Evolutionary conservation across 2,113 vertebrate species (phyloP).

Genomic region (Rhinolophus sinicus): DNA sequence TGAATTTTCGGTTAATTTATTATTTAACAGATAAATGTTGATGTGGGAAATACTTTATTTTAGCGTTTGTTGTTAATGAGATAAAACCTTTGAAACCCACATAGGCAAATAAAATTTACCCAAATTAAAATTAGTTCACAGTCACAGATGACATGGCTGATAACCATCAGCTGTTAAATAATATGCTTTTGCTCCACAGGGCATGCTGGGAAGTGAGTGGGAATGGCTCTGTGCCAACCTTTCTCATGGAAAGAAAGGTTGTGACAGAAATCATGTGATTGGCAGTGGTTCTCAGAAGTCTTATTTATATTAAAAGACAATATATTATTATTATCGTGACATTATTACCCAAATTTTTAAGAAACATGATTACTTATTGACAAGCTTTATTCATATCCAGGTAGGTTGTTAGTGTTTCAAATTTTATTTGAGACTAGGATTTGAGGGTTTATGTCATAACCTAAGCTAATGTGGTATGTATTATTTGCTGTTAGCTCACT

Average conservation of each 20-base stretch:
- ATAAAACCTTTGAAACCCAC: neutral
- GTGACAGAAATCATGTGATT: neutral
- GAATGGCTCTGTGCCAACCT: neutral
- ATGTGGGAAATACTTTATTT: neutral
- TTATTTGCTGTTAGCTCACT: neutral
- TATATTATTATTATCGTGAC: neutral
- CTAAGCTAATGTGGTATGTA: neutral
- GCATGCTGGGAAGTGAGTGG: neutral
- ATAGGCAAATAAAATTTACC: neutral
- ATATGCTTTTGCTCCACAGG: neutral
- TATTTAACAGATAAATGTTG: slow-evolving; percentile 4
- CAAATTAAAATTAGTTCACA: neutral
- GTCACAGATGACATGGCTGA: neutral
- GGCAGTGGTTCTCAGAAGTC: neutral
- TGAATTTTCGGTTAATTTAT: neutral
- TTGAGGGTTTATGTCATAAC: neutral
- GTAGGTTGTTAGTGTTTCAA: neutral
- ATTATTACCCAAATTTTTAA: neutral
- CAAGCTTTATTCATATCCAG: neutral
- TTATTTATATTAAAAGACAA: neutral
- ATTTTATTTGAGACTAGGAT: neutral
- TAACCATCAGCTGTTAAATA: neutral
- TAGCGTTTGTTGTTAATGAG: neutral
- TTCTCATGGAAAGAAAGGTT: neutral
- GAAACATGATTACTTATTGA: neutral